Evolutionary conservation across 2,888 invertebrate species (phyloP), one percentile per base, ranked within the genome.

Genomic region (Drosophila aldrichi): DNA sequence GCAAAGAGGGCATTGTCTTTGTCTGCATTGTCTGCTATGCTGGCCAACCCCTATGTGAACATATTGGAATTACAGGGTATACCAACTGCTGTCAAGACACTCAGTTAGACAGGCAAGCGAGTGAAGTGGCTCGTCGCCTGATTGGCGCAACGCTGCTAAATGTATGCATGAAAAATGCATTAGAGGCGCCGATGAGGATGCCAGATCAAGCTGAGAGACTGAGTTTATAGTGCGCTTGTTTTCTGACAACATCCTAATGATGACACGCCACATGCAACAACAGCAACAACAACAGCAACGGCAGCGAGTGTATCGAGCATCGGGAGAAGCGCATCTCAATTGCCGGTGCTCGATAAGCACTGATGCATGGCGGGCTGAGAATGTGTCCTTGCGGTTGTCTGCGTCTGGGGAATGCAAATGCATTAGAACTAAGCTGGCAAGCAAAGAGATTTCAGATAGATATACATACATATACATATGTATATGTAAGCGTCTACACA

Each of bases 111-210:
- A 44, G 56, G 38, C 72, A 41, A 10, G 43, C 3, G 41, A 12
- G 54, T 58, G 43, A 68, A 74, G 69, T 74, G 62, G 58, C 49
- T 57, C 73, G 56, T 48, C 69, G 67, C 51, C 66, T 85, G 82
- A 82, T 81, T 81, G 81, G 80, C 66, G 85, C 79, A 76, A 36
- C 70, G 54, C 77, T 70, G 65, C 74, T 77, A 75, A 83, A 83
- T 81, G 75, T 81, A 81, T 87, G 82, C 87, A 87, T 83, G 82
- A 79, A 83, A 83, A 83, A 87, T 84, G 87, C 87, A 83, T 87
- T 87, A 84, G 74, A 81, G 67, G 64, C 65, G 66, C 61, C 52
- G 36, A 59, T 65, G 66, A 58, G 34, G 40, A 40, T 16, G 44
- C 70, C 56, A 43, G 51, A 41, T 54, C 12, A 55, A 44, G 57